Evolutionary conservation across 2,113 vertebrate genomes (phyloP), one percentile per base, ranked within the genome.

Genomic region (Upupa epops): DNA sequence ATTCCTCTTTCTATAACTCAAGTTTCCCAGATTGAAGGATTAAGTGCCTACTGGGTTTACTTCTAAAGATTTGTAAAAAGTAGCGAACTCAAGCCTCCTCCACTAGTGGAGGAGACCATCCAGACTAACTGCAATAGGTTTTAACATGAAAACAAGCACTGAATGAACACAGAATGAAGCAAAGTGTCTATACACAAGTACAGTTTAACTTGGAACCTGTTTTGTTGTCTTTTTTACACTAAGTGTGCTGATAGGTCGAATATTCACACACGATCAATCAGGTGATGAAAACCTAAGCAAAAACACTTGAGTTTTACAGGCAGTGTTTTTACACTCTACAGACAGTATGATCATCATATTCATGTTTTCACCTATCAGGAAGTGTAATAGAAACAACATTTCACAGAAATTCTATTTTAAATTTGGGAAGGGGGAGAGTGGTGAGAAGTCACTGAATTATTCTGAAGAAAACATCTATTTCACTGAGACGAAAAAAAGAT

Each of bases 361-460:
- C 42, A 90, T 61, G 78, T 93, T 93, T 94, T 90, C 86, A 90
- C 65, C 79, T 82, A 8, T 74, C 71, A 65, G 28, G 21, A 61
- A 78, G 40, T 42, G 14, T 64, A 88, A 93, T 25, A 69, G 46
- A 72, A 95, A 68, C 49, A 88, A 89, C 13, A 49, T 82, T 78
- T 82, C 40, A 36, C 56, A 74, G 25, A 54, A 81, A n/a, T 14
- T 36, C 25, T 31, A 3, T 48, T 72, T 75, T 65, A 86, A 45
- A 74, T 18, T 26, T 45, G 4, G 2, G n/a, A 28, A 9, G 8
- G 7, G 11, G 3, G 12, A 7, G 8, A 73, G 63, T 18, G 7
- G 10, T 24, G 70, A 81, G 24, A 3, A 74, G 26, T 42, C 20
- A 78, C 19, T 56, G 11, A 78, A 28, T 71, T 75, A 32, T 21